A percentile compares a stretch with the other conserved stretches of the same genome.
These are phyloP conservation scores for Petrolisthes cinctipes DNA, from an alignment of 2,888 invertebrate genomes.

Conservation along the genomic window DNA sequence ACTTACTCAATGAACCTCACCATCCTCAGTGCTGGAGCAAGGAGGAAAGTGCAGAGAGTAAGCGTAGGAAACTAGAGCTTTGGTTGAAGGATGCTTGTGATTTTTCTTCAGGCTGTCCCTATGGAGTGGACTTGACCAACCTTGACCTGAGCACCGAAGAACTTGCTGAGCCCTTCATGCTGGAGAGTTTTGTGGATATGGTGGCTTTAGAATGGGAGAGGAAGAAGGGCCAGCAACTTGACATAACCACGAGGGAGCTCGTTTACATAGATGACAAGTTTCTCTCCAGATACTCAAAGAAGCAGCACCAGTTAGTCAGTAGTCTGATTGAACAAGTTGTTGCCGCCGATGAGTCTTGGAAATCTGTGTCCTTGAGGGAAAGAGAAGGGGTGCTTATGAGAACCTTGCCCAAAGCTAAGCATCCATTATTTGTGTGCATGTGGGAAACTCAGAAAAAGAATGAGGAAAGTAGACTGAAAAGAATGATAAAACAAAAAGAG, in stretches of 20 bases:
- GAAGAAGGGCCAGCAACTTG: conserved; percentile 37
- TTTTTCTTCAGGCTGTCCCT: conserved; percentile 25
- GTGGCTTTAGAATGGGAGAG: conserved; percentile 51
- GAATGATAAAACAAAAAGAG: background rate
- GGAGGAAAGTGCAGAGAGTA: conserved; percentile 12
- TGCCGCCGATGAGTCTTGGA: conserved; percentile 33
- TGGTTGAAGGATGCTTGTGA: conserved; percentile 36
- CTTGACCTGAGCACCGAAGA: conserved; percentile 28
- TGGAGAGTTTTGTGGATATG: conserved; percentile 49
- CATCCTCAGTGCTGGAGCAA: conserved; percentile 50
- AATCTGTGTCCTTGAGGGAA: conserved; percentile 7
- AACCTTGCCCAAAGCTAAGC: conserved; percentile 19
- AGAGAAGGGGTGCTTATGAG: conserved; percentile 18
- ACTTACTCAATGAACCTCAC: conserved; percentile 43
- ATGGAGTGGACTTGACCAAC: conserved; percentile 29
- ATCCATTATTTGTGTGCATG: conserved; percentile 9
- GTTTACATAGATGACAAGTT: conserved; percentile 50
- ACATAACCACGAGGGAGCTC: conserved; percentile 33
- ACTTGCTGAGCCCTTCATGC: conserved; percentile 41
- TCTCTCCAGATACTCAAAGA: conserved; percentile 25
- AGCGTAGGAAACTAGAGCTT: conserved; percentile 13
- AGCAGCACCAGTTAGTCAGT: conserved; percentile 29
- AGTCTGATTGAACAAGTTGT: conserved; percentile 27
- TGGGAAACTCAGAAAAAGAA: conserved; percentile 25
- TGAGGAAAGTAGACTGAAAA: conserved; percentile 15